Evolutionary conservation across 53 echinoderm and acorn worm species (phyloP).

Genomic region (Glandiceps talaboti): DNA sequence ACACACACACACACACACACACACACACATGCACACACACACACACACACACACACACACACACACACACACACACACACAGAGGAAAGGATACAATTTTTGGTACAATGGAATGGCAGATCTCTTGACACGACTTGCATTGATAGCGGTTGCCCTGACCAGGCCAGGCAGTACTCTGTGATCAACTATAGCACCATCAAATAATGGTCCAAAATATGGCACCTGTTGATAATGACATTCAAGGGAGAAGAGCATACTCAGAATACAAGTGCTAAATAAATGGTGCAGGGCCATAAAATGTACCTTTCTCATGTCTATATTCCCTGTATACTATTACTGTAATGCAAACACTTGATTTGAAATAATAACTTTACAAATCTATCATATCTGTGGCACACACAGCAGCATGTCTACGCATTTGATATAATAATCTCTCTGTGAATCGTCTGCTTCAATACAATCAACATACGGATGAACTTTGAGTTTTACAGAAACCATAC

Average conservation of each 20-base stretch:
- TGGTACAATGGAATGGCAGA: slow-evolving; percentile 74
- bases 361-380: too few relatives aligned
- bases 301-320: too few relatives aligned
- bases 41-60: background rate
- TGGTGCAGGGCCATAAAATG: too few relatives aligned
- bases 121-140: slow-evolving; percentile 79
- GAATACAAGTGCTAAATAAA: background rate
- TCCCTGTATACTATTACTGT: too few relatives aligned
- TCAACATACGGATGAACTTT: too few relatives aligned
- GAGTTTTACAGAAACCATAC: too few relatives aligned
- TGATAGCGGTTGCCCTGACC: slow-evolving; percentile 86
- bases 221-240: too few relatives aligned
- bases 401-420: too few relatives aligned
- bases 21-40: background rate
- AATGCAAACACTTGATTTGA: too few relatives aligned
- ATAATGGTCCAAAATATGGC: slow-evolving; percentile 91
- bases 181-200: slow-evolving; percentile 92
- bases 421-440: too few relatives aligned
- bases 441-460: too few relatives aligned
- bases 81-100: slow-evolving; percentile 86
- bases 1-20: background rate
- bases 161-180: slow-evolving; percentile 85
- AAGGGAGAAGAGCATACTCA: background rate
- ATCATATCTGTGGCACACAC: too few relatives aligned
- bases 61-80: background rate